phyloP scores from a whole-genome alignment of 2,888 invertebrate species.

The Digitonthophagus gazella region DNA sequence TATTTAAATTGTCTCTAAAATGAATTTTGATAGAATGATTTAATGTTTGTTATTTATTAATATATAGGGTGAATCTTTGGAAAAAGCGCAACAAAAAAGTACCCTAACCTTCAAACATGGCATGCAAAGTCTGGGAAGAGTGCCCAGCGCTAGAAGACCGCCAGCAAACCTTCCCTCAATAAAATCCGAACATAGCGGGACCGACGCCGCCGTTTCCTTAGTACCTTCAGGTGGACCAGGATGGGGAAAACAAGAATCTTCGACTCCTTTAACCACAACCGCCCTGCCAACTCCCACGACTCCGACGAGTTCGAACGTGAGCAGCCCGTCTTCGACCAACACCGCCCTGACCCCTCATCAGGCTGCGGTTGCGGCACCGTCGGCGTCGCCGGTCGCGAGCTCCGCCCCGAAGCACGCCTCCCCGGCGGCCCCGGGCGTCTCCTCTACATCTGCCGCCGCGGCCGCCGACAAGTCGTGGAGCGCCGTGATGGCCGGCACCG shows the following conservation, averaged over 20 bases:
- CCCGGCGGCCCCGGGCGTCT: constrained; percentile 42
- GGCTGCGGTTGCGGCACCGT: constrained; percentile 47
- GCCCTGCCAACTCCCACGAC: constrained; percentile 40
- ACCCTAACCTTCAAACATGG: constrained; percentile 97
- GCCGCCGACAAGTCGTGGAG: constrained; percentile 54
- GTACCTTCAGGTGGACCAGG: constrained; percentile 78
- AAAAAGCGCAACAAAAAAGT: constrained; percentile 85
- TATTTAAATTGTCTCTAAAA: constrained; percentile 24
- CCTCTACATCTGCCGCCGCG: constrained; percentile 43
- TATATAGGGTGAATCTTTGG: constrained; percentile 87
- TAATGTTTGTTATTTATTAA: too few relatives aligned
- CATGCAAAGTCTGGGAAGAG: constrained; percentile 99
- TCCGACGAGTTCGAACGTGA: constrained; percentile 36
- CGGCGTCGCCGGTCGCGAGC: constrained; percentile 42
- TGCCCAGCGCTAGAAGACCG: constrained; percentile 95
- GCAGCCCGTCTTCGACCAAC: constrained; percentile 42
- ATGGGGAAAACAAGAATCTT: constrained; percentile 64
- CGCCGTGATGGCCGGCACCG: constrained; percentile 47
- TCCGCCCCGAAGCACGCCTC: constrained; percentile 36
- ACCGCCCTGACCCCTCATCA: constrained; percentile 43
- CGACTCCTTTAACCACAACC: constrained; percentile 51
- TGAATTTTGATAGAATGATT: constrained; percentile 33
- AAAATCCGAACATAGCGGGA: constrained; percentile 88
- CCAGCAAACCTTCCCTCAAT: constrained; percentile 98
- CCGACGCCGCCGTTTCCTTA: constrained; percentile 74